These are phyloP conservation scores for Pseudochirops cupreus DNA, from an alignment of 2,797 vertebrate species.

Conservation along the genomic window DNA sequence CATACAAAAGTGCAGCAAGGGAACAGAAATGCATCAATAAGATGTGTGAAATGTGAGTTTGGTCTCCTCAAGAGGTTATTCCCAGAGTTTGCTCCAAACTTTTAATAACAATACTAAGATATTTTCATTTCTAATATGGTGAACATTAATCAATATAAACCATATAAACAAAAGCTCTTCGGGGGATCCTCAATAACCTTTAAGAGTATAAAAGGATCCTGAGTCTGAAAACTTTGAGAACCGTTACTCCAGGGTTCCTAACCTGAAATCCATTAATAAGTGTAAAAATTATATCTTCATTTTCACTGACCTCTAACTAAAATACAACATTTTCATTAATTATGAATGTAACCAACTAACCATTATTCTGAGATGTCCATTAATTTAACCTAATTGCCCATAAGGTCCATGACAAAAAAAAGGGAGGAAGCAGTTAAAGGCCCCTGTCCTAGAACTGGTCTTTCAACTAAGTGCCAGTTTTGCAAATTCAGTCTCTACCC, in stretches of 20 bases:
- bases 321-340: background rate
- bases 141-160: background rate
- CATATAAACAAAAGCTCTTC: background rate
- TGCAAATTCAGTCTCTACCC: background rate
- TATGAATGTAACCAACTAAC: background rate
- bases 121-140: background rate
- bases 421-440: background rate
- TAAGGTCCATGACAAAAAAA: background rate
- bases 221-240: background rate
- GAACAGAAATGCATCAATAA: background rate
- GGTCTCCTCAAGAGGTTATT: background rate
- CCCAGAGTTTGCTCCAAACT: background rate
- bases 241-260: background rate
- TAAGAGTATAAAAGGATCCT: background rate
- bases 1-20: background rate
- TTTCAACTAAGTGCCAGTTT: background rate
- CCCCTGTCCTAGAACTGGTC: background rate
- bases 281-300: background rate
- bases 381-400: background rate
- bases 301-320: background rate
- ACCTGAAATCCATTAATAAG: background rate
- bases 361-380: background rate
- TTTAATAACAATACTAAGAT: background rate
- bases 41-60: background rate
- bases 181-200: background rate